Evolutionary conservation across 2,888 invertebrate genomes (phyloP).

Genomic region (Pseudococcus longispinus): DNA sequence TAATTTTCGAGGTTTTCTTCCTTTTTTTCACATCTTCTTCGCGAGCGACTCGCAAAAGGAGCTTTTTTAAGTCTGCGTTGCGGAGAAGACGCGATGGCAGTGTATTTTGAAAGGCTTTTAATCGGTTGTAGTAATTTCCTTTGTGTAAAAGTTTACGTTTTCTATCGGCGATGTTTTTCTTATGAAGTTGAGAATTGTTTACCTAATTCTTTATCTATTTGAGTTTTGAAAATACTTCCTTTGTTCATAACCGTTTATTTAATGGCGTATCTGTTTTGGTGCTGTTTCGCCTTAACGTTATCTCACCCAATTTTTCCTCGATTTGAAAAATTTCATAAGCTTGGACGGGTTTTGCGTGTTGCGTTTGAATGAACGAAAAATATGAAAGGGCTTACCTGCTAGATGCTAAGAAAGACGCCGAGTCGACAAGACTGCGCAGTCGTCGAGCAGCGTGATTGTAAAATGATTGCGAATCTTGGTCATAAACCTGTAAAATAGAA

Average conservation of each 20-base stretch:
- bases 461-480: background rate
- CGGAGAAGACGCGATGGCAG: background rate
- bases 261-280: conserved; percentile 7
- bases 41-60: background rate
- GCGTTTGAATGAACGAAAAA: no score
- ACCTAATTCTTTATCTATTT: conserved; percentile 22
- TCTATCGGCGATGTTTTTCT: conserved; percentile 13
- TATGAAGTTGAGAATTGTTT: conserved; percentile 26
- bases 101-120: conserved; percentile 2
- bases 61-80: background rate
- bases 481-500: background rate
- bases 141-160: conserved; percentile 6
- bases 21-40: background rate
- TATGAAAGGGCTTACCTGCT: background rate
- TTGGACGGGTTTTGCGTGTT: background rate
- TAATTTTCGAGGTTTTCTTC: background rate
- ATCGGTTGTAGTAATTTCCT: conserved; percentile 10
- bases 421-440: conserved; percentile 8
- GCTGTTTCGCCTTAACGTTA: background rate
- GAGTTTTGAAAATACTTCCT: background rate
- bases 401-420: conserved; percentile 16
- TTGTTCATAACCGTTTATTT: conserved; percentile 4
- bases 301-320: background rate
- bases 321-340: background rate
- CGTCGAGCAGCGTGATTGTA: background rate